Evolutionary conservation across 2,888 invertebrate species (phyloP), one percentile per base, ranked within the genome.

Genomic region (Lepidonotus clava): DNA sequence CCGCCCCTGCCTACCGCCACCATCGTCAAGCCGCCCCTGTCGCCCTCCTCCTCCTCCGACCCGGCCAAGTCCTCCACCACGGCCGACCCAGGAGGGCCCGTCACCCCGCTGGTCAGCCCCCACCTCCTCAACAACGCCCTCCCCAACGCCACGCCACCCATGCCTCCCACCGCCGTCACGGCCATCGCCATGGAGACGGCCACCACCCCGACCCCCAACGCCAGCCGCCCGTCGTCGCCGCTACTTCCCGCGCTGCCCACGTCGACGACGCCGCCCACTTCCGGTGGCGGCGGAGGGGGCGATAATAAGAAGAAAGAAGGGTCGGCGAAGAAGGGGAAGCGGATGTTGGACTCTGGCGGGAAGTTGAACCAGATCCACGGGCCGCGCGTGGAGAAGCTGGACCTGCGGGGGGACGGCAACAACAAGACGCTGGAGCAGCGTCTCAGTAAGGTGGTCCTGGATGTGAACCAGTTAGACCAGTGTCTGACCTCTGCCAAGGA

Each of bases 111-210:
- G 28, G 76, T 76, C 21, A 1, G 21, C 1, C 11, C 76, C 24
- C 14, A 8, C 18, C 46, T 34, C 46, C 24, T 11, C 28, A 14
- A 32, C 8, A 80, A 80, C 80, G 32, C 80, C 24, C 11, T 80
- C 46, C 41, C 80, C 46, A 80, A 80, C 34, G 80, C 80, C 80
- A 80, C 80, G 24, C 80, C 51, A 1, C 14, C 80, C 80, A 80
- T 80, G 80, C 80, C 80, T 8, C 41, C 80, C 28, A 80, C 80
- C 4, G 80, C 80, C 28, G 80, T 80, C 46, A 80, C 80, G 8
- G 80, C 80, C 46, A 80, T 80, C 28, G 80, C 80, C 41, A 80
- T 80, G 80, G 80, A 80, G 46, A 80, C 80, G 80, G 80, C 80
- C 1, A 80, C 80, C 0, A 80, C 80, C 1, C 80, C 80, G 8